Base-by-base conservation (phyloP, 92 coral and sea anemone species). In the Phenganax stokvisi region DNA sequence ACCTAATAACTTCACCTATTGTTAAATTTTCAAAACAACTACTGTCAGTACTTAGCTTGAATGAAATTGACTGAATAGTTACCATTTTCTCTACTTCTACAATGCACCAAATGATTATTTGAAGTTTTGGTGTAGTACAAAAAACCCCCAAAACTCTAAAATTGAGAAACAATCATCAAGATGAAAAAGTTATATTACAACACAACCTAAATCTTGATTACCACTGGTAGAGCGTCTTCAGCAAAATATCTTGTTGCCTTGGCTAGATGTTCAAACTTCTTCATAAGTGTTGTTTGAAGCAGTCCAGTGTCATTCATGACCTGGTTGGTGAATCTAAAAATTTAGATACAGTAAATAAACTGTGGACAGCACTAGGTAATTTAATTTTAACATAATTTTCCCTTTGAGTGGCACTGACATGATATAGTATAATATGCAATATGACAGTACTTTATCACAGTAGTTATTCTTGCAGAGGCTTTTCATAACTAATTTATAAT, bases 101-200 rank as follows among this genome's bases (percentile, higher is more conserved):
- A 89, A 80, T 87, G 89, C 20, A 93, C 89, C 9, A 96, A 92
- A 60, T 91, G 81, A 70, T 88, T 80, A 8, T 77, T 91, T 29
- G 91, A 89, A 73, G 85, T 88, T 85, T 87, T 94, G 56, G 90
- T 79, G 82, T 94, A 90, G 80, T 94, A 94, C 13, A 89, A 74
- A 76, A 86, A 90, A 55, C 90, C 84, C 70, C 92, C 97, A 60
- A 91, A 80, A 28, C 85, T 84, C 97, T 93, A 73, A 9, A 58
- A 58, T 17, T 58, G 57, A 71, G 13, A 51, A 76, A 51, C 25
- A 74, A 52, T 89, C 51, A 89, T 91, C 60, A 87, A 92, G 72
- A 91, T 91, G 44, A 93, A 93, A 31, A n/a, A 71, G 9, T 6
- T 10, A 31, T 0, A 53, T 53, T 11, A 8, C 37, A 71, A 3